These are phyloP conservation scores for Amblyjoppa fuscipennis DNA, from an alignment of 2,888 invertebrate species.

Conservation along the genomic window DNA sequence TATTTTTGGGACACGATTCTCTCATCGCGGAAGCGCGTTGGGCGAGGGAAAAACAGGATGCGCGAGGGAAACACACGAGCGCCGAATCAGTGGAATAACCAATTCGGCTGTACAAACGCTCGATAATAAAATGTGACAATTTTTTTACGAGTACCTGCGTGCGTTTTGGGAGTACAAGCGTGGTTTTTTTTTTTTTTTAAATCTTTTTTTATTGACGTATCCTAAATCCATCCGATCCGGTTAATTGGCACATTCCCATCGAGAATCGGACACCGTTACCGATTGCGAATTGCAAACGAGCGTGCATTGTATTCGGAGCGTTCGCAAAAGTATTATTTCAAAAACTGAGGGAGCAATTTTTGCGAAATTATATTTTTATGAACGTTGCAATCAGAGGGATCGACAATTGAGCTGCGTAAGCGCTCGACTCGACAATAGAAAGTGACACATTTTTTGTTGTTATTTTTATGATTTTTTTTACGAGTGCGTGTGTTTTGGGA, in stretches of 20 bases:
- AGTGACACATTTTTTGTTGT: background rate
- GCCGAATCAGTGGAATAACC: background rate
- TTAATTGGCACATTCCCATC: background rate
- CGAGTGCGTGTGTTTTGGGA: background rate
- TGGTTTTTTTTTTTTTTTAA: background rate
- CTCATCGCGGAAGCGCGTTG: constrained; percentile 5
- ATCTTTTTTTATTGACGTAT: background rate
- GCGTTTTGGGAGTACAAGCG: background rate
- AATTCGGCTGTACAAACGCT: background rate
- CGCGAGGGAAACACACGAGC: constrained; percentile 1
- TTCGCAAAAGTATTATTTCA: too few relatives aligned
- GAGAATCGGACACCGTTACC: background rate
- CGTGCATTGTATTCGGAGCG: too few relatives aligned
- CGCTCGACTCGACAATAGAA: background rate
- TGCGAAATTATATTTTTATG: too few relatives aligned
- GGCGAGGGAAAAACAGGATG: constrained; percentile 34
- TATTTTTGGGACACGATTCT: constrained; percentile 31
- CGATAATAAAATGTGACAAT: background rate
- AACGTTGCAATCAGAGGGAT: too few relatives aligned
- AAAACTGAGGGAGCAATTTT: too few relatives aligned
- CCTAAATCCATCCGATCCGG: background rate
- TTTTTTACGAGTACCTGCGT: background rate
- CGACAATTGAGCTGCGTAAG: background rate
- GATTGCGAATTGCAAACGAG: too few relatives aligned
- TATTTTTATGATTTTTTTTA: background rate